Evolutionary conservation across 2,113 vertebrate species (phyloP).

Genomic region (Odontophorus gujanensis): DNA sequence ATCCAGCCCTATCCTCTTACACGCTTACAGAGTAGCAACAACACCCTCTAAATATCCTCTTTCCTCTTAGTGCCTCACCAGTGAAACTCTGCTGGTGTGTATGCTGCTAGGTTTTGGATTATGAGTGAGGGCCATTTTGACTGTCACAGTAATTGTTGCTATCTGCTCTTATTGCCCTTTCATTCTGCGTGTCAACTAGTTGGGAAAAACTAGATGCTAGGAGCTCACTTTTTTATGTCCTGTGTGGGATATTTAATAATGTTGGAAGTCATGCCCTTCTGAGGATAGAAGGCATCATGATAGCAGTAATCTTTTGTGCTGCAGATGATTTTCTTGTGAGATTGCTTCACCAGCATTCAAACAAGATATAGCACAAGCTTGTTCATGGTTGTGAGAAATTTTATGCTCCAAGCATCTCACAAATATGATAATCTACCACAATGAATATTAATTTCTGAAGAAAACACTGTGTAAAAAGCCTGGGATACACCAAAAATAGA

Average conservation of each 20-base stretch:
- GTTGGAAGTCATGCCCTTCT: neutral
- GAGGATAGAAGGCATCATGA: neutral
- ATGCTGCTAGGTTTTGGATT: neutral
- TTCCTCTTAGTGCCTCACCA: neutral
- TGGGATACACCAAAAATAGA: neutral
- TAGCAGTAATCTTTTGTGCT: neutral
- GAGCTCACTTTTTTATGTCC: neutral
- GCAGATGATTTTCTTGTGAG: neutral
- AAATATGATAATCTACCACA: accelerated
- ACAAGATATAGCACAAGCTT: neutral
- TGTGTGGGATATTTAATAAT: neutral
- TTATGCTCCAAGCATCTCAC: neutral
- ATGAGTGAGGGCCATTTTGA: neutral
- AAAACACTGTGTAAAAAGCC: neutral
- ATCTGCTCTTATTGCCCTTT: neutral
- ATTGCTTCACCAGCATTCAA: neutral
- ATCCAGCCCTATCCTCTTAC: neutral
- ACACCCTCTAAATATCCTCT: accelerated
- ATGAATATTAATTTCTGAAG: neutral
- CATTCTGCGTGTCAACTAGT: neutral
- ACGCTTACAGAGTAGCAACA: neutral
- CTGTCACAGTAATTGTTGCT: neutral
- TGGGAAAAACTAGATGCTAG: neutral
- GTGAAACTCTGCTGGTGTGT: neutral
- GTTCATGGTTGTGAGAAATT: neutral